Conservation (phyloP, 2,797 vertebrate species). For the Rachycentron canadum region DNA sequence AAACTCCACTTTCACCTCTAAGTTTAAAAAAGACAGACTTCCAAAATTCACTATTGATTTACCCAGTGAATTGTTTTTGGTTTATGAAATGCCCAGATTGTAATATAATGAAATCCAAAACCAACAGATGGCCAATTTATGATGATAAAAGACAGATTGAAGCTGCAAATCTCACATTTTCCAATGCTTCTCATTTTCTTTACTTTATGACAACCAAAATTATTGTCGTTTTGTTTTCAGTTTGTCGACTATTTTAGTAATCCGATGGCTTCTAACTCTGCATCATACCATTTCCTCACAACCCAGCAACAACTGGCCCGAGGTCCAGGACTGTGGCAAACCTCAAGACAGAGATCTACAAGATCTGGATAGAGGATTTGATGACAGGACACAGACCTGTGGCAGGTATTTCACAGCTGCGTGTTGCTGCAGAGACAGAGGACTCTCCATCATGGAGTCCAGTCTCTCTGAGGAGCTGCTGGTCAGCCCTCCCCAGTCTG, state of each 20-base stretch:
- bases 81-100: too few species aligned
- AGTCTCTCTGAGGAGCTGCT: constrained; percentile 84
- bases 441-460: constrained; percentile 84
- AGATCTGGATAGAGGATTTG: neutral
- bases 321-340: neutral
- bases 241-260: too few species aligned
- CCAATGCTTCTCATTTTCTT: too few species aligned
- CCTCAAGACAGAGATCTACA: neutral
- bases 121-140: too few species aligned
- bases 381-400: constrained; percentile 79
- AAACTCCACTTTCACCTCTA: neutral
- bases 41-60: too few species aligned
- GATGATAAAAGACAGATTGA: too few species aligned
- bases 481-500: constrained; percentile 82
- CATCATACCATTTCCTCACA: neutral
- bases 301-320: neutral
- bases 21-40: neutral
- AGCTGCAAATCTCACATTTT: too few species aligned
- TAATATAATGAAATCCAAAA: too few species aligned
- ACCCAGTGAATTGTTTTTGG: too few species aligned
- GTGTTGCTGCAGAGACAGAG: constrained; percentile 75
- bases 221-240: too few species aligned
- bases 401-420: constrained; percentile 56
- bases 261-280: too few species aligned
- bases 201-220: too few species aligned